Conservation (phyloP, 2,113 vertebrate genomes). For the Prunella himalayana region DNA sequence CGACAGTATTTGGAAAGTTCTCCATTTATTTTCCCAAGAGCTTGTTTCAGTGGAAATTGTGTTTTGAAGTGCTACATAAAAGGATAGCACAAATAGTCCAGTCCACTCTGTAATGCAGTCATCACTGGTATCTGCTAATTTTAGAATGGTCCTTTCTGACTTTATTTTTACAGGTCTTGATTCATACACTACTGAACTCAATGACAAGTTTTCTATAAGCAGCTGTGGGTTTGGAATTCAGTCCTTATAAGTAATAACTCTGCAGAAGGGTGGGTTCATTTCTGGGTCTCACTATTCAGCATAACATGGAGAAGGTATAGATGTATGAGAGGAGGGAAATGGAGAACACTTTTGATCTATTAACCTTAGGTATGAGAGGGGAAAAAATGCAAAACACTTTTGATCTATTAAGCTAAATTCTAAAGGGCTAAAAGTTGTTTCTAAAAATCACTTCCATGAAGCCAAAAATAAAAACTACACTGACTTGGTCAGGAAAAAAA, state of each 20-base stretch:
- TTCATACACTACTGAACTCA: neutral
- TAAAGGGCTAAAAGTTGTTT: neutral
- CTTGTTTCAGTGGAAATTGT: neutral
- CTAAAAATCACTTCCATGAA: neutral
- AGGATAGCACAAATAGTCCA: neutral
- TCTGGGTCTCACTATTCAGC: neutral
- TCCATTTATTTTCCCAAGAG: conserved; percentile 9
- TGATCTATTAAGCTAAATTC: neutral
- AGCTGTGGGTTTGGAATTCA: neutral
- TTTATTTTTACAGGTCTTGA: neutral
- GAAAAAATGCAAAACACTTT: neutral
- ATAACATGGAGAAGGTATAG: neutral
- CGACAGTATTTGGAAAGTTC: conserved; percentile 8
- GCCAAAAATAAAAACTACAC: neutral
- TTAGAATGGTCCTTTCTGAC: neutral
- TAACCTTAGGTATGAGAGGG: neutral
- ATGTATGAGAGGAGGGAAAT: neutral
- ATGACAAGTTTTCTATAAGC: neutral
- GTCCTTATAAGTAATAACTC: neutral
- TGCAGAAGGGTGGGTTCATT: neutral
- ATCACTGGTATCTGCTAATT: neutral
- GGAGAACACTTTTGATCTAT: neutral
- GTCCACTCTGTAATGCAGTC: neutral
- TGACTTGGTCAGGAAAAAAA: neutral
- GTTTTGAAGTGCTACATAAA: neutral